Evolutionary conservation across 2,113 vertebrate genomes (phyloP).

Genomic region (Hemibagrus wyckioides): DNA sequence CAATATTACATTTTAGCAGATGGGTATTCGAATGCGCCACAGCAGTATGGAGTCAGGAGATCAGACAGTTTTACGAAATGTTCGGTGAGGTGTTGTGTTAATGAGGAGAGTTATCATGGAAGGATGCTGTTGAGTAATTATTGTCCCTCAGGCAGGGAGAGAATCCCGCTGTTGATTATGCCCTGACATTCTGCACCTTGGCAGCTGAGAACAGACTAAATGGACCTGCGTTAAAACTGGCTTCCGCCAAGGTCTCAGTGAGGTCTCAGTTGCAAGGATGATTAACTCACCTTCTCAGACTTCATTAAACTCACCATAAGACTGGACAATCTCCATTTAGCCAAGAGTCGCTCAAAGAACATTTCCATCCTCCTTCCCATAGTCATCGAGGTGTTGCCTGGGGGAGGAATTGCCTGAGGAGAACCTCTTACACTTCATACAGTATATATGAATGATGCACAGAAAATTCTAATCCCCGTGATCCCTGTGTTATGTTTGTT

Average conservation of each 20-base stretch:
- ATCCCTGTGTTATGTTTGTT: background rate
- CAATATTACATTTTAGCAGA: background rate
- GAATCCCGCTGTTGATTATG: slow-evolving; percentile 13
- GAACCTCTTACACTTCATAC: background rate
- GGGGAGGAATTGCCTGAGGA: background rate
- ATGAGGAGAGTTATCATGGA: background rate
- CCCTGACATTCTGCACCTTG: slow-evolving; percentile 23
- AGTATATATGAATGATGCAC: background rate
- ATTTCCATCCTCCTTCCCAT: background rate
- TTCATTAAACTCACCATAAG: slow-evolving; percentile 1
- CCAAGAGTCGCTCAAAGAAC: background rate
- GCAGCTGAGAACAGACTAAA: slow-evolving; percentile 20
- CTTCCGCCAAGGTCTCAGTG: background rate
- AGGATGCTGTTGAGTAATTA: slow-evolving; percentile 10
- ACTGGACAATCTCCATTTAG: background rate
- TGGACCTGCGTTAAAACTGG: background rate
- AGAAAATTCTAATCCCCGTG: background rate
- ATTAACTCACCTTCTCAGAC: slow-evolving; percentile 26
- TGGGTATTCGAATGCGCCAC: background rate
- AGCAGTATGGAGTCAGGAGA: background rate
- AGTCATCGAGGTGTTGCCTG: no score
- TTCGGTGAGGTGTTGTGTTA: slow-evolving; percentile 1
- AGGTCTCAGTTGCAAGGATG: slow-evolving; percentile 3
- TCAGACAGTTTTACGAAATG: background rate
- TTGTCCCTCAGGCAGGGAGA: background rate